Percentiles rank a stretch among this genome's conserved stretches.
phyloP scores from a whole-genome alignment of 2,113 vertebrate genomes.

The Hiodon alosoides region DNA sequence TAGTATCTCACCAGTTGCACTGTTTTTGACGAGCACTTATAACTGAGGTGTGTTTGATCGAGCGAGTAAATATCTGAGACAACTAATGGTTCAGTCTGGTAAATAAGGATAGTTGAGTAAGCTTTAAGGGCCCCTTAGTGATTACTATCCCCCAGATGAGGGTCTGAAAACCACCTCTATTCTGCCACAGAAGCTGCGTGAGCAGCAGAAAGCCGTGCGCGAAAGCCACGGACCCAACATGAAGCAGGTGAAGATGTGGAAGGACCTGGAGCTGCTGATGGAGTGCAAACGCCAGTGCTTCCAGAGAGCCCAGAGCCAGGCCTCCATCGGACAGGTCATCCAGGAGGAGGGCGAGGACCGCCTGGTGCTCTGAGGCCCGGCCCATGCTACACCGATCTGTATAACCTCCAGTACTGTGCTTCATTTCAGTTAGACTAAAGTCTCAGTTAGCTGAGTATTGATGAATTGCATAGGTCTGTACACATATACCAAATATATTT shows the following conservation, averaged over 20 bases:
- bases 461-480: too few relatives aligned
- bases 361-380: conserved; percentile 71
- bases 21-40: too few relatives aligned
- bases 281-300: conserved; percentile 90
- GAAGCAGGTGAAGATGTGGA: conserved; percentile 95
- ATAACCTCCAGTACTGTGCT: not conserved
- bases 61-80: too few relatives aligned
- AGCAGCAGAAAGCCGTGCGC: conserved; percentile 83
- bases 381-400: not conserved
- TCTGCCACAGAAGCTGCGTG: conserved; percentile 76
- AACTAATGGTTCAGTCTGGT: too few relatives aligned
- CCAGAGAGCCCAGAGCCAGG: conserved; percentile 76
- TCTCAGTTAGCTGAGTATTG: too few relatives aligned
- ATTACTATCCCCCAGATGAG: too few relatives aligned
- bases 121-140: not conserved
- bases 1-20: too few relatives aligned
- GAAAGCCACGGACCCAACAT: conserved; percentile 85
- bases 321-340: conserved; percentile 79
- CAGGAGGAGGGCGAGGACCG: conserved; percentile 88
- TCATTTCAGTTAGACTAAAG: not conserved
- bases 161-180: too few relatives aligned
- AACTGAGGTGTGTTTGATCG: too few relatives aligned
- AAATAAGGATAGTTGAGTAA: too few relatives aligned
- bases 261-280: conserved; percentile 83
- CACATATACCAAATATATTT: too few relatives aligned